phyloP scores from a whole-genome alignment of 2,797 vertebrate genomes.

The Mormyrus proboscirostris region DNA sequence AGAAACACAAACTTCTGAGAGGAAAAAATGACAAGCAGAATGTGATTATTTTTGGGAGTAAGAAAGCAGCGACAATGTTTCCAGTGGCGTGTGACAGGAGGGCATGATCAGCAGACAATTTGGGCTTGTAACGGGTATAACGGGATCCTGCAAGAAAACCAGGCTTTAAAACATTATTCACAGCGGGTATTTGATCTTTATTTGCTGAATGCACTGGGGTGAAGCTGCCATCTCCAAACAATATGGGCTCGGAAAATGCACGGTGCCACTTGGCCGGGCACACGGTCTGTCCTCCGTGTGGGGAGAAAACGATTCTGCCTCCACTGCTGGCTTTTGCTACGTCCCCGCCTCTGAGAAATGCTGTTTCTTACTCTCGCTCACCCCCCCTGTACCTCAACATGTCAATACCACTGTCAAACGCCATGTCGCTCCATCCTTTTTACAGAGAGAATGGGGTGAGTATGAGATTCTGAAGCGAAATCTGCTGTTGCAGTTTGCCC shows the following conservation, averaged over 20 bases:
- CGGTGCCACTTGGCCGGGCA: slow-evolving; percentile 54
- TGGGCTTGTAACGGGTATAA: slow-evolving; percentile 63
- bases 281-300: slow-evolving; percentile 50
- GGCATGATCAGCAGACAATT: slow-evolving; percentile 49
- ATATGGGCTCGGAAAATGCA: slow-evolving; percentile 56
- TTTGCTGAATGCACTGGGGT: slow-evolving; percentile 61
- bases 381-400: slow-evolving; percentile 1
- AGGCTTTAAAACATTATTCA: slow-evolving; percentile 61
- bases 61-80: slow-evolving; percentile 38
- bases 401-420: neutral
- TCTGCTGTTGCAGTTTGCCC: neutral
- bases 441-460: neutral
- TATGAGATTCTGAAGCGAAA: neutral
- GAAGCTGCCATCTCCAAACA: slow-evolving; percentile 62
- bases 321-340: neutral
- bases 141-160: slow-evolving; percentile 58
- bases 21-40: neutral
- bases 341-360: neutral
- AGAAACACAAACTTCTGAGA: neutral
- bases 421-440: neutral
- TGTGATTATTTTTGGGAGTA: slow-evolving; percentile 4
- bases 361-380: slow-evolving; percentile 1
- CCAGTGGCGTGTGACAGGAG: slow-evolving; percentile 59
- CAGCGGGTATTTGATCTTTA: slow-evolving; percentile 63
- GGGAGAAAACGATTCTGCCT: slow-evolving; percentile 46